Base-by-base conservation (phyloP, 2,797 vertebrate species). In the Melanotaenia boesemani region DNA sequence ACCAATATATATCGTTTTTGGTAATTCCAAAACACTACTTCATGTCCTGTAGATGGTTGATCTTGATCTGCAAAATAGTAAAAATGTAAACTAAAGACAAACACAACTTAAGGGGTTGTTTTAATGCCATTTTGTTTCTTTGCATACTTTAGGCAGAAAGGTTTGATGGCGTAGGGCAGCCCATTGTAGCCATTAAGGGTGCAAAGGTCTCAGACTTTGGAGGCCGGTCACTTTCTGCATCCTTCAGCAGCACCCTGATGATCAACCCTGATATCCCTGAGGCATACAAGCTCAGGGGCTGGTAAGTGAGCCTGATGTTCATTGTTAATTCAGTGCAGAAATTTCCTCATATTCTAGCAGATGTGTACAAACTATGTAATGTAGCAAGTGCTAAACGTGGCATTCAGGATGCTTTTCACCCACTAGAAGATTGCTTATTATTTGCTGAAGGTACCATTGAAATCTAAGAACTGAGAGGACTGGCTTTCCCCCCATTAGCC, bases 191-290 rank as follows among this genome's bases (percentile, higher is more conserved):
- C 79, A 95, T 99, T 83, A 99, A 97, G 92, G 97, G 95, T 74
- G 98, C 96, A 13, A 92, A 96, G 72, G 94, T 99, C 44, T 99
- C 98, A 2, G 98, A 99, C 88, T 99, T 95, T 12, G 97, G 98
- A 66, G 98, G 98, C 39, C 94, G 97, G 46, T 99, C 97, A 37
- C 95, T 99, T 52, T 98, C 97, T 1, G 94, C 97, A 6, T 90
- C 97, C 54, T 96, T 96, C 79, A 97, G 94, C 6, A 99, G 98
- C 91, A 98, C 96, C 12, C 2, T 99, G 83, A 92, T 99, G 90
- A 69, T 97, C 90, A 99, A 99, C 93, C 98, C 98, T 10, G 98
- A 99, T 89, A 96, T 97, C 88, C 96, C 97, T 1, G 97, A 99
- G 92, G 96, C 98, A 28, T 96, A 97, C 83, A 99, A 98, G 83